Conservation (phyloP, 1,140 invertebrate genomes). For the Eupeodes corollae region DNA sequence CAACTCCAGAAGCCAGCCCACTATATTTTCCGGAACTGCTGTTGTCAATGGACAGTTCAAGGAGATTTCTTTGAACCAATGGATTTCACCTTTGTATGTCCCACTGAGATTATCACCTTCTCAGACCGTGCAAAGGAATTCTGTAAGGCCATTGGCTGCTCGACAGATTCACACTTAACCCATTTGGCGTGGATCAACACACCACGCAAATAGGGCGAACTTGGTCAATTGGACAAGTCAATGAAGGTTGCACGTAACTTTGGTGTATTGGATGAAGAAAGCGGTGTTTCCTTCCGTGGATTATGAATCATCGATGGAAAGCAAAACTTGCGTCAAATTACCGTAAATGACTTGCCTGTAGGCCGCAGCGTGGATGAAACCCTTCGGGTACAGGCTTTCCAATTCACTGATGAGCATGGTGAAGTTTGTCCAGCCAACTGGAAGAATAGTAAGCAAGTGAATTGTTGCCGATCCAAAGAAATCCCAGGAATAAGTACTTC, state of each 20-base stretch:
- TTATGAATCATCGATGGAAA: conserved; percentile 95
- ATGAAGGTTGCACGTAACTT: conserved; percentile 77
- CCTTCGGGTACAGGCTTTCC: conserved; percentile 89
- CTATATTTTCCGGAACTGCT: conserved; percentile 75
- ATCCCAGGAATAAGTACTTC: conserved; percentile 85
- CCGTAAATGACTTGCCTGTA: conserved; percentile 95
- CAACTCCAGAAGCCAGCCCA: conserved; percentile 77
- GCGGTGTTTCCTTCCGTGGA: conserved; percentile 89
- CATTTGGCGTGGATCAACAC: conserved; percentile 93
- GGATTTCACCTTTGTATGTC: conserved; percentile 94
- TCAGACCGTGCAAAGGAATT: conserved; percentile 78
- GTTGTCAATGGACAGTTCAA: conserved; percentile 88
- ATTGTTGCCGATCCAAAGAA: conserved; percentile 83
- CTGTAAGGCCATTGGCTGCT: conserved; percentile 70
- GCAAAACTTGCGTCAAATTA: conserved; percentile 88
- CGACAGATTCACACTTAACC: conserved; percentile 82
- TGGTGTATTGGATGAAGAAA: conserved; percentile 87
- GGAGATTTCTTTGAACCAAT: conserved; percentile 76
- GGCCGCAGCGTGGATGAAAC: conserved; percentile 91
- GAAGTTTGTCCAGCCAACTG: conserved; percentile 97
- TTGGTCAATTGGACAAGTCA: conserved; percentile 91
- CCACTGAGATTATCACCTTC: conserved; percentile 93
- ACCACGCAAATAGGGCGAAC: conserved; percentile 84
- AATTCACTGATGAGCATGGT: conserved; percentile 87
- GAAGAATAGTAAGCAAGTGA: conserved; percentile 90